Base-by-base conservation (phyloP, 2,888 invertebrate species). In the Linnaemya vulpina region DNA sequence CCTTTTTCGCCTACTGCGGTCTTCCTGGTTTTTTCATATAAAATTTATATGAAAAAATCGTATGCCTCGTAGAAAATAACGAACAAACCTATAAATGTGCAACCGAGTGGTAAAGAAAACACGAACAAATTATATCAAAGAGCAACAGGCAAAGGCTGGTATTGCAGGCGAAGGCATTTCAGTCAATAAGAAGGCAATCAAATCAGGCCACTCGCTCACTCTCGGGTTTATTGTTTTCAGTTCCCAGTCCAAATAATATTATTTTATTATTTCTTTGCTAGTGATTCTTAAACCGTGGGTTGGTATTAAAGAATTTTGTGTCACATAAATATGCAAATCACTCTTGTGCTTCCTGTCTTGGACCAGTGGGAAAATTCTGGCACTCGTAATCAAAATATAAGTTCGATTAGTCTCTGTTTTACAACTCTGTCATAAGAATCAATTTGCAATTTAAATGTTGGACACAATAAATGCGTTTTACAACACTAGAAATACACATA, bases 111-210 rank as follows among this genome's bases (percentile, higher is more conserved):
- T 35, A 68, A 75, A 71, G 46, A 46, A 71, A 43, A 46, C 1
- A 11, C 58, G 43, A 73, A 62, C 4, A 1, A 62, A 74, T 49
- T 15, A 62, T 46, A 11, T 17, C 53, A 43, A 60, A 63, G n/a
- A 74, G 51, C 74, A 70, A 62, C 62, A 53, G 60, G 67, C 78
- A 73, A 73, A 84, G 65, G 67, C 79, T 67, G 40, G 20, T 60
- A 63, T 63, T 58, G 58, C 46, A 58, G 67, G 67, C 76, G 55
- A 55, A 49, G 49, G 43, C 46, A 65, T 58, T 79, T 79, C 30
- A 62, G 70, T 71, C 53, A 71, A 73, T 46, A 62, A 68, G 46
- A 62, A 68, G 46, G 75, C 75, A 74, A 74, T 53, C 67, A 68
- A 74, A 40, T 51, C 80, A 62, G 74, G 51, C 76, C 67, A 51